Evolutionary conservation across 2,888 invertebrate species (phyloP).

Genomic region (Cosmopolites sordidus): DNA sequence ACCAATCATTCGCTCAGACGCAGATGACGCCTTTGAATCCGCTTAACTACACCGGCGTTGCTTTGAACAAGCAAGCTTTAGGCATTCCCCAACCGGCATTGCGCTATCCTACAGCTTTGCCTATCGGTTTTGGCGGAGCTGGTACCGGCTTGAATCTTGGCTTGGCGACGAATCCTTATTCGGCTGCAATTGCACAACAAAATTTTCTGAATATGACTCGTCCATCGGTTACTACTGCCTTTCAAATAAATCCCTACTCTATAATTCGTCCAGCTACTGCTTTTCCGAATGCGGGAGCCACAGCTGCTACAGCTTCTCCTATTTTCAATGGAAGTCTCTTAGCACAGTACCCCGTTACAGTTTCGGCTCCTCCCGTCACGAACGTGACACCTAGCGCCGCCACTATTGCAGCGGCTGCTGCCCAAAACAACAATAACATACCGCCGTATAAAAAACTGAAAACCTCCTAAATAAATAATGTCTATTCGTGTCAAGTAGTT

Average conservation of each 20-base stretch:
- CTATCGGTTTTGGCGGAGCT: slow-evolving; percentile 29
- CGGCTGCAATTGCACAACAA: slow-evolving; percentile 40
- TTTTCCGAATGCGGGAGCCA: slow-evolving; percentile 30
- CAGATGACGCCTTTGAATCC: slow-evolving; percentile 53
- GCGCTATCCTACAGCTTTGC: slow-evolving; percentile 39
- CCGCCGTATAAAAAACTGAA: slow-evolving; percentile 87
- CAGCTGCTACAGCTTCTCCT: slow-evolving; percentile 47
- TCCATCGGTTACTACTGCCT: slow-evolving; percentile 35
- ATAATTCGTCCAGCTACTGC: slow-evolving; percentile 47
- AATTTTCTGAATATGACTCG: slow-evolving; percentile 41
- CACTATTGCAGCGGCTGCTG: slow-evolving; percentile 48
- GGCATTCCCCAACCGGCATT: slow-evolving; percentile 44
- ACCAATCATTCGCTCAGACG: slow-evolving; percentile 32
- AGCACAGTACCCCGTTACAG: slow-evolving; percentile 34
- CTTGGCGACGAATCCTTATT: slow-evolving; percentile 43
- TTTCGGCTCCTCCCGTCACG: slow-evolving; percentile 43
- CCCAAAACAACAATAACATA: slow-evolving; percentile 47
- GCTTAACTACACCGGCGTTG: slow-evolving; percentile 65
- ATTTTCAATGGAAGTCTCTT: slow-evolving; percentile 41
- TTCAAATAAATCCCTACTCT: slow-evolving; percentile 51
- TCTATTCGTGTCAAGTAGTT: background rate
- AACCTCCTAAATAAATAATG: slow-evolving; percentile 61
- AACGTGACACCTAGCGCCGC: slow-evolving; percentile 41
- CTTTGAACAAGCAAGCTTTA: slow-evolving; percentile 61
- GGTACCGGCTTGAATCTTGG: slow-evolving; percentile 32